phyloP scores from a whole-genome alignment of 64 coral and sea anemone species.

The Astreopora myriophthalma region DNA sequence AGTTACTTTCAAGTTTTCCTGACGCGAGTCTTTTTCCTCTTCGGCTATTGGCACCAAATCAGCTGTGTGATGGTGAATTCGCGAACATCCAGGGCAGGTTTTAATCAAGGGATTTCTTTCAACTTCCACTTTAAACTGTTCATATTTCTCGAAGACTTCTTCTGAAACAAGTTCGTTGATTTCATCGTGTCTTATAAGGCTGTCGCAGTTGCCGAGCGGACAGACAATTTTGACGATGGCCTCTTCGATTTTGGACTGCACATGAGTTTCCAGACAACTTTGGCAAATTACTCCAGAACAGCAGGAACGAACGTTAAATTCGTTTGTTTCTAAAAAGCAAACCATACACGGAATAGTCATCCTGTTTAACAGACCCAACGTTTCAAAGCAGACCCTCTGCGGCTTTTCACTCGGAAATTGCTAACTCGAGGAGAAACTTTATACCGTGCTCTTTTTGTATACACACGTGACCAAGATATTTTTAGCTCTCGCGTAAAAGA shows the following conservation, averaged over 20 bases:
- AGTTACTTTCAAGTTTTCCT: conserved; percentile 69
- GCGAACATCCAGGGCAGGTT: conserved; percentile 89
- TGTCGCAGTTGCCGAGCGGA: conserved; percentile 83
- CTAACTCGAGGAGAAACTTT: conserved; percentile 6
- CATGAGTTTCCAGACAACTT: conserved; percentile 66
- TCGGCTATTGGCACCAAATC: not conserved
- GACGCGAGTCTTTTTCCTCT: conserved; percentile 3
- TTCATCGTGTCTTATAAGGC: conserved; percentile 60
- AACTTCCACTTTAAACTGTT: conserved; percentile 80
- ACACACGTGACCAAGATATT: conserved; percentile 21
- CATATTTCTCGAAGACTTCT: conserved; percentile 74
- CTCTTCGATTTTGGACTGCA: conserved; percentile 78
- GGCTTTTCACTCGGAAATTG: conserved; percentile 1
- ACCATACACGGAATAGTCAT: conserved; percentile 71
- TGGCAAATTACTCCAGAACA: conserved; percentile 70
- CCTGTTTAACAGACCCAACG: not conserved
- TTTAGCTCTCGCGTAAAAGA: not conserved
- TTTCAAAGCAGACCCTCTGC: not conserved
- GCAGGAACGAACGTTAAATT: conserved; percentile 56
- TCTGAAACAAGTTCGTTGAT: conserved; percentile 40
- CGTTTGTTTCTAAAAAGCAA: conserved; percentile 70
- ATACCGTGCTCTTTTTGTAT: conserved; percentile 15
- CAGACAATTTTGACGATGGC: conserved; percentile 84
- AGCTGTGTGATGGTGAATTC: conserved; percentile 48
- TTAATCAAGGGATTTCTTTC: conserved; percentile 80